These are phyloP conservation scores for Hartigia nigra DNA, from an alignment of 2,888 invertebrate genomes.

Conservation along the genomic window DNA sequence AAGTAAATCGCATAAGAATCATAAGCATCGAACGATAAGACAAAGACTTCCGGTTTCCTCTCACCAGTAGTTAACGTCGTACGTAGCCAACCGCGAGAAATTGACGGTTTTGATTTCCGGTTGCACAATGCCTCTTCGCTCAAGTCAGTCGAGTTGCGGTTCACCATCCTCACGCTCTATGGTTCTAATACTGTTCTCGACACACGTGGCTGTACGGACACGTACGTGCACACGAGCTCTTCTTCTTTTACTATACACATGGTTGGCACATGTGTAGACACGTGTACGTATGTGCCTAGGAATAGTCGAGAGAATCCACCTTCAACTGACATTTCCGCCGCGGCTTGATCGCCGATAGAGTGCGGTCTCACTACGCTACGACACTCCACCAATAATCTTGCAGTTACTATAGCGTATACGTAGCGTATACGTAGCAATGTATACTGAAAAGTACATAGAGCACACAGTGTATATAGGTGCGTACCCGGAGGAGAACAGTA, in stretches of 20 bases:
- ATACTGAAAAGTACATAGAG: not conserved
- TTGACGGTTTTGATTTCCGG: slow-evolving; percentile 48
- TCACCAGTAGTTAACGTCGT: not conserved
- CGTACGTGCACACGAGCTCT: not conserved
- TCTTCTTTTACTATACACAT: not conserved
- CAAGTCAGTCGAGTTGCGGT: slow-evolving; percentile 41
- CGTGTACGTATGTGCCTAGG: not conserved
- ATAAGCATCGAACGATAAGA: not conserved
- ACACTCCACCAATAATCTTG: not conserved
- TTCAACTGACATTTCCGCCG: slow-evolving; percentile 14
- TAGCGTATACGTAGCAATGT: too few relatives aligned
- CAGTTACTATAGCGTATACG: not conserved
- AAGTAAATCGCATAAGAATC: not conserved
- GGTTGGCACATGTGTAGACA: not conserved
- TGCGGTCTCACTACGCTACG: not conserved
- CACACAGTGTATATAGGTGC: not conserved
- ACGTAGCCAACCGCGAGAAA: slow-evolving; percentile 38
- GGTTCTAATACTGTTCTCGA: not conserved
- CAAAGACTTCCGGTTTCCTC: not conserved
- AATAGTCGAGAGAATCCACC: not conserved
- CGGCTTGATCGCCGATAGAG: not conserved
- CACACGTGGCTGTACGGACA: not conserved
- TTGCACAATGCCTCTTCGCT: slow-evolving; percentile 35
- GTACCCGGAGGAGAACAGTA: not conserved
- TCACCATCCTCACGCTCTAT: slow-evolving; percentile 37